Evolutionary conservation across 2,113 vertebrate genomes (phyloP).

Genomic region (Tamias sibiricus): DNA sequence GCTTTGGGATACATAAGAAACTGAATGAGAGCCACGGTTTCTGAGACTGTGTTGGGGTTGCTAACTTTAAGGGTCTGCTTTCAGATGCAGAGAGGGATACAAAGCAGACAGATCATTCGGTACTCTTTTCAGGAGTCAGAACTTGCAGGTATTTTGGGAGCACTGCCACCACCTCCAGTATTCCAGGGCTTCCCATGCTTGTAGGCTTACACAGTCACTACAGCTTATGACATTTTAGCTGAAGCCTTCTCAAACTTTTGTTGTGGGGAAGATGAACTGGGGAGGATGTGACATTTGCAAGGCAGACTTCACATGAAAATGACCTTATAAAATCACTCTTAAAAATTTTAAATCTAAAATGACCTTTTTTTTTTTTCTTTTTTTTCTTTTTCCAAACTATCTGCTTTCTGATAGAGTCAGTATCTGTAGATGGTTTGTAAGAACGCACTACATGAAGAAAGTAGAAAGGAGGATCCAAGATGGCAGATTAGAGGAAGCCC

Average conservation of each 20-base stretch:
- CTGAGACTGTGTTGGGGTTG: not conserved
- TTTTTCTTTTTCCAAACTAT: not conserved
- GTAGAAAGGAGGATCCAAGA: too few relatives aligned
- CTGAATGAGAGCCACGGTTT: not conserved
- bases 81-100: not conserved
- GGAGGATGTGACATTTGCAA: constrained; percentile 46
- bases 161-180: not conserved
- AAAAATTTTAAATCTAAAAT: constrained; percentile 51
- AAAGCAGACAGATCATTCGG: rapidly evolving
- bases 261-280: not conserved
- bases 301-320: constrained; percentile 63
- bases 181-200: not conserved
- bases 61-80: not conserved
- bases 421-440: constrained; percentile 66
- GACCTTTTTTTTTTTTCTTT: constrained; percentile 53
- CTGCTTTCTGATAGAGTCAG: constrained; percentile 72
- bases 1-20: not conserved
- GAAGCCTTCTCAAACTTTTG: not conserved
- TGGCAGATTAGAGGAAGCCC: too few relatives aligned
- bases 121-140: not conserved
- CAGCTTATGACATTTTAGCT: rapidly evolving
- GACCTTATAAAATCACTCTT: constrained; percentile 47
- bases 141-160: not conserved
- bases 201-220: too few relatives aligned
- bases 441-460: too few relatives aligned